Base-by-base conservation (phyloP, 2,888 invertebrate species). In the Latrodectus elegans region DNA sequence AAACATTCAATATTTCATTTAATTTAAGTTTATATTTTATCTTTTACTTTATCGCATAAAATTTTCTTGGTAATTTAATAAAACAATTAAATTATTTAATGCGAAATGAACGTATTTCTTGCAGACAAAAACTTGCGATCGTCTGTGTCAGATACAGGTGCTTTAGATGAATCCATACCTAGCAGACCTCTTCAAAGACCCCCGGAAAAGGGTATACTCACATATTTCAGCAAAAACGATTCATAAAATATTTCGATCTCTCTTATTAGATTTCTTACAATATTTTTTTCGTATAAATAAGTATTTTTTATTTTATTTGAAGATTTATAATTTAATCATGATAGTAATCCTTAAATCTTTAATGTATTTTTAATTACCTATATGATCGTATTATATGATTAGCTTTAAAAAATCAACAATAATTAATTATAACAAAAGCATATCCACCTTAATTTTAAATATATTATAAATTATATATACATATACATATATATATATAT, bases 161-260 rank as follows among this genome's bases (percentile, higher is more conserved):
- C 76, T 55, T 70, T 75, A 52, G 88, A 88, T 67, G 88, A 88
- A 26, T 79, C 88, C 0, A 84, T 88, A 83, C 88, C 88, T 84
- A 84, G 88, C 64, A 77, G 84, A 68, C 88, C 88, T 14, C 68
- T 76, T n/a, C 79, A 88, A 22, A 74, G 79, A 65, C 76, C 79
- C 49, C 82, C 81, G 75, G 76, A 84, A 26, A 79, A 80, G 55
- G 82, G 88, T 88, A 76, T 15, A 38, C 38, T 6, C 3, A 6
- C 38, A 38, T 38, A 38, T 38, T 38, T 38, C 38, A 38, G 3
- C 38, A 1, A 38, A 38, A 38, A 38, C 38, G 4, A 38, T 6
- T 38, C 3, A 38, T 38, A 6, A 38, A 38, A 38, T 38, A 38
- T 38, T 38, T 38, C 6, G 4, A 0, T 38, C 38, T 38, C 64